phyloP scores from a whole-genome alignment of 2,888 invertebrate genomes.

The Dryobotodes eremita region DNA sequence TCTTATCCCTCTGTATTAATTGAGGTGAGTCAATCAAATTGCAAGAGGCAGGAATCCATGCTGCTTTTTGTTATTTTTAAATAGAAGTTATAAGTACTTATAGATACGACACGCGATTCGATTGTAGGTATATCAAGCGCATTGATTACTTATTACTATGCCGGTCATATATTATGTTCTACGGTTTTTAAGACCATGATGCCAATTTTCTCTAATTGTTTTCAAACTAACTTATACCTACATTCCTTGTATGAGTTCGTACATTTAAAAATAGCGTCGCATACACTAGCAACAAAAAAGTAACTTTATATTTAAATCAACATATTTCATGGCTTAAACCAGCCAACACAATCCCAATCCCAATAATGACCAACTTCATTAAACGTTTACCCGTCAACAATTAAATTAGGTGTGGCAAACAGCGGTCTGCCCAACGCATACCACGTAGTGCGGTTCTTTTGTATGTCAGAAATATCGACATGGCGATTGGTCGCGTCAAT shows the following conservation, averaged over 20 bases:
- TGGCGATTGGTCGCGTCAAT: conserved; percentile 37
- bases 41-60: conserved; percentile 38
- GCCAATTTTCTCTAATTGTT: not conserved
- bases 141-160: not conserved
- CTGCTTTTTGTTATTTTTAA: conserved; percentile 4
- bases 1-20: conserved; percentile 74
- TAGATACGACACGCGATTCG: not conserved
- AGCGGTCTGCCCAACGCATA: conserved; percentile 53
- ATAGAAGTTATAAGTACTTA: not conserved
- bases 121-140: not conserved
- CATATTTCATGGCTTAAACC: conserved; percentile 26
- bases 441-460: conserved; percentile 70
- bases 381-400: conserved; percentile 61
- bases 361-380: conserved; percentile 61
- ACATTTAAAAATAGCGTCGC: no score
- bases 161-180: not conserved
- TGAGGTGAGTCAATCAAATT: conserved; percentile 71
- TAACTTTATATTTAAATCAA: conserved; percentile 2
- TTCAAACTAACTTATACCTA: not conserved
- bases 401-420: conserved; percentile 63
- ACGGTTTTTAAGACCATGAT: not conserved
- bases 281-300: not conserved
- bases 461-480: conserved; percentile 38
- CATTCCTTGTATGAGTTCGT: not conserved
- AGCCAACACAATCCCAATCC: conserved; percentile 34